Conservation (phyloP, 2,797 vertebrate genomes). For the Coregonus suidteri region DNA sequence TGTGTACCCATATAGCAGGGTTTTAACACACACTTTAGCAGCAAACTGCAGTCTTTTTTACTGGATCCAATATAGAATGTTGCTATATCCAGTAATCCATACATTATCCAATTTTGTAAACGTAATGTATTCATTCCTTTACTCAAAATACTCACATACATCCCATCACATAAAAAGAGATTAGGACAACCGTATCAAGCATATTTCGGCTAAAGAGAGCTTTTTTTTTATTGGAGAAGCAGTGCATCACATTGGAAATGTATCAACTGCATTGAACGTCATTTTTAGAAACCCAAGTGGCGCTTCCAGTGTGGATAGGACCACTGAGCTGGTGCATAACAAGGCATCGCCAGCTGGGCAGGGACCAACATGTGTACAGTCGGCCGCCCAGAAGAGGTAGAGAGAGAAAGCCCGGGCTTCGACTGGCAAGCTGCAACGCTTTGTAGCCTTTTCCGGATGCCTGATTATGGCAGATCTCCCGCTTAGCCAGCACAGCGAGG, state of each 20-base stretch:
- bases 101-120: slow-evolving; percentile 20
- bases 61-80: background rate
- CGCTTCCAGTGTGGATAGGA: slow-evolving; percentile 21
- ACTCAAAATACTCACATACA: slow-evolving; percentile 8
- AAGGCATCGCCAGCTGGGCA: slow-evolving; percentile 29
- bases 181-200: background rate
- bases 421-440: slow-evolving; percentile 36
- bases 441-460: slow-evolving; percentile 48
- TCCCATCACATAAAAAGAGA: background rate
- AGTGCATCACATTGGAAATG: background rate
- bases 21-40: background rate
- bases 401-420: slow-evolving; percentile 16
- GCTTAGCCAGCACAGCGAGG: slow-evolving; percentile 35
- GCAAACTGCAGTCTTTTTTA: background rate
- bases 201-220: background rate
- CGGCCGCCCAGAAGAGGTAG: slow-evolving; percentile 3
- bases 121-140: slow-evolving; percentile 7
- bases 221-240: background rate
- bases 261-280: background rate
- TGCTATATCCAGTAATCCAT: slow-evolving; percentile 12
- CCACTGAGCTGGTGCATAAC: slow-evolving; percentile 16
- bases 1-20: background rate
- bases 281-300: background rate
- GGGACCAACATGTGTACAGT: slow-evolving; percentile 27
- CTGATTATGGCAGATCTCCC: slow-evolving; percentile 53